Conservation (phyloP, 2,797 vertebrate genomes). For the Linurgus olivaceus region DNA sequence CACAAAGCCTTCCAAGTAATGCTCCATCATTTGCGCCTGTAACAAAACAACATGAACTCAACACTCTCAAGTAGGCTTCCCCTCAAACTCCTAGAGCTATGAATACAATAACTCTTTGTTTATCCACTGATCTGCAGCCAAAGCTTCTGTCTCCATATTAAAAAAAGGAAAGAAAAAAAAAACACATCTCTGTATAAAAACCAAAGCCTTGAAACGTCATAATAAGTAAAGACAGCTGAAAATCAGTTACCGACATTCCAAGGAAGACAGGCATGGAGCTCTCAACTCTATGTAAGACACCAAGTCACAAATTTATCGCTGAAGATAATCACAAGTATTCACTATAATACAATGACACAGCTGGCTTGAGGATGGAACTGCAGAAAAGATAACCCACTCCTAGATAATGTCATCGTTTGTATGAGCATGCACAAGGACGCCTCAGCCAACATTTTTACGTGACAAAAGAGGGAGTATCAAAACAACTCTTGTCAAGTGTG, state of each 20-base stretch:
- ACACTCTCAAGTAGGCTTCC: conserved; percentile 50
- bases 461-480: neutral
- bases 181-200: neutral
- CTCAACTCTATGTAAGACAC: conserved; percentile 3
- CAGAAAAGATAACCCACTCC: conserved; percentile 40
- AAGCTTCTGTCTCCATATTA: conserved; percentile 42
- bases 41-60: conserved; percentile 48
- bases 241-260: conserved; percentile 10
- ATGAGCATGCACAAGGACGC: conserved; percentile 16
- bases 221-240: conserved; percentile 55
- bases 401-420: conserved; percentile 47
- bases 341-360: conserved; percentile 48
- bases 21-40: neutral
- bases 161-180: neutral
- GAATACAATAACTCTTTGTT: conserved; percentile 65
- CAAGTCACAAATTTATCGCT: conserved; percentile 28
- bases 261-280: conserved; percentile 41
- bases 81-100: conserved; percentile 51
- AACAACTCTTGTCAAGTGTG: neutral
- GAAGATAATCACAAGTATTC: conserved; percentile 54
- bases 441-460: neutral
- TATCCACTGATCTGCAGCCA: conserved; percentile 54
- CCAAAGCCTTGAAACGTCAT: conserved; percentile 51
- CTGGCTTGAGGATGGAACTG: conserved; percentile 24
- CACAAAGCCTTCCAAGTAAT: neutral